Percentiles rank a stretch among this genome's conserved stretches.
phyloP scores from a whole-genome alignment of 1,140 invertebrate species.

The Cylas formicarius region DNA sequence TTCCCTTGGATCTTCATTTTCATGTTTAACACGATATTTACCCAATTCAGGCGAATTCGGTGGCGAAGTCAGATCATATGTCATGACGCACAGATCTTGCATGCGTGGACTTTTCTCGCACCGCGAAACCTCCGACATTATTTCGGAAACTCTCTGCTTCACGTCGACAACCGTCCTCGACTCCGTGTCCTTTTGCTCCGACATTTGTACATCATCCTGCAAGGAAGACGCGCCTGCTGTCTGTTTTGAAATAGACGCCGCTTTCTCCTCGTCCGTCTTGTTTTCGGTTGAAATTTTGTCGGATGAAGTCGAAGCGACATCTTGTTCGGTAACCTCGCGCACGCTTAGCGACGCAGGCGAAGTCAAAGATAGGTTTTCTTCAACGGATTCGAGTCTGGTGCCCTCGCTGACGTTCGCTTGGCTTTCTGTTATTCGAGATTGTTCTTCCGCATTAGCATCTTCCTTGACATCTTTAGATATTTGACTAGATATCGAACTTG shows the following conservation, averaged over 20 bases:
- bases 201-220: not conserved
- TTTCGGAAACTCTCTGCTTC: constrained; percentile 36
- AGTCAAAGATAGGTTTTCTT: too few relatives aligned
- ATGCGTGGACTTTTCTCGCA: constrained; percentile 34
- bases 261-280: constrained; percentile 21
- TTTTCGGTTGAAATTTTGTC: constrained; percentile 12
- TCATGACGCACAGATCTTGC: constrained; percentile 37
- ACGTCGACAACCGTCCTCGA: constrained; percentile 19
- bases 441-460: too few relatives aligned
- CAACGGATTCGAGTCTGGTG: too few relatives aligned
- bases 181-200: not conserved
- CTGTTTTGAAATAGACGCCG: constrained; percentile 7
- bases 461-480: too few relatives aligned
- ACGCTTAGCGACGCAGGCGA: too few relatives aligned
- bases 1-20: too few relatives aligned
- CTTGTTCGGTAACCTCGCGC: not conserved
- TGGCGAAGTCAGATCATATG: constrained; percentile 34
- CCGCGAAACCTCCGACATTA: constrained; percentile 30
- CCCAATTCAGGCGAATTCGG: constrained; percentile 32
- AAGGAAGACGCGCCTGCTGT: not conserved
- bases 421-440: too few relatives aligned
- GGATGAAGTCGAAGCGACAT: not conserved
- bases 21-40: too few relatives aligned
- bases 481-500: too few relatives aligned
- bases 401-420: too few relatives aligned